phyloP scores from a whole-genome alignment of 2,113 vertebrate species.

The Crotalus viridis region DNA sequence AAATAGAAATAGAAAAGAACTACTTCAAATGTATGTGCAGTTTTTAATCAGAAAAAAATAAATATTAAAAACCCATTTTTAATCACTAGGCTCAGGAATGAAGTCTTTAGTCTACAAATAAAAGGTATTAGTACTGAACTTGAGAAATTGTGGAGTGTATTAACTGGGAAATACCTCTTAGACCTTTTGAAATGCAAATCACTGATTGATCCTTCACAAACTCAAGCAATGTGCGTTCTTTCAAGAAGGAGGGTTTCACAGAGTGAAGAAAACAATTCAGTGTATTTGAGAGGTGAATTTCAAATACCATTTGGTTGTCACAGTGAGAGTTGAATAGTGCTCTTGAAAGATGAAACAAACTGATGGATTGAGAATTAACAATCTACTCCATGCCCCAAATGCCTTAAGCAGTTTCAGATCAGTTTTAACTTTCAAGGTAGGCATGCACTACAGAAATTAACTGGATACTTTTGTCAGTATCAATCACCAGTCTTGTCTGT shows the following conservation, averaged over 20 bases:
- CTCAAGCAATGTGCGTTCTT: conserved; percentile 7
- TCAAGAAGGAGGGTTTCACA: not conserved
- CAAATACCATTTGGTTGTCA: not conserved
- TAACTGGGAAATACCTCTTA: conserved; percentile 28
- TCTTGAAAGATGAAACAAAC: conserved; percentile 34
- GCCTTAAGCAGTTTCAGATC: not conserved
- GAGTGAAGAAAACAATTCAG: conserved; percentile 6
- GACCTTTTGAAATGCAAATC: conserved; percentile 39
- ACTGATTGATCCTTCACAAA: conserved; percentile 22
- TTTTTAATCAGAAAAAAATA: not conserved
- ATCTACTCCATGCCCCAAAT: conserved; percentile 6
- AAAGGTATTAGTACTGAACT: conserved; percentile 1
- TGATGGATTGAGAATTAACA: conserved; percentile 37
- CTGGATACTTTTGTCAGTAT: conserved; percentile 7
- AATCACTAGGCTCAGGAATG: not conserved
- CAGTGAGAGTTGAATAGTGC: not conserved
- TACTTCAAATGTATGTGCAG: not conserved
- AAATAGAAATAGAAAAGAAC: not conserved
- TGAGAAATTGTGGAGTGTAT: conserved; percentile 27
- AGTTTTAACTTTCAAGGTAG: conserved; percentile 49
- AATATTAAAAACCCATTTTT: not conserved
- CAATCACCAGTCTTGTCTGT: conserved; percentile 6
- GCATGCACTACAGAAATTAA: conserved; percentile 51
- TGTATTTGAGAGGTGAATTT: conserved; percentile 41
- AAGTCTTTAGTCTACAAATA: conserved; percentile 3